These are phyloP conservation scores for Brachionichthys hirsutus DNA, from an alignment of 2,113 vertebrate species.

Conservation along the genomic window DNA sequence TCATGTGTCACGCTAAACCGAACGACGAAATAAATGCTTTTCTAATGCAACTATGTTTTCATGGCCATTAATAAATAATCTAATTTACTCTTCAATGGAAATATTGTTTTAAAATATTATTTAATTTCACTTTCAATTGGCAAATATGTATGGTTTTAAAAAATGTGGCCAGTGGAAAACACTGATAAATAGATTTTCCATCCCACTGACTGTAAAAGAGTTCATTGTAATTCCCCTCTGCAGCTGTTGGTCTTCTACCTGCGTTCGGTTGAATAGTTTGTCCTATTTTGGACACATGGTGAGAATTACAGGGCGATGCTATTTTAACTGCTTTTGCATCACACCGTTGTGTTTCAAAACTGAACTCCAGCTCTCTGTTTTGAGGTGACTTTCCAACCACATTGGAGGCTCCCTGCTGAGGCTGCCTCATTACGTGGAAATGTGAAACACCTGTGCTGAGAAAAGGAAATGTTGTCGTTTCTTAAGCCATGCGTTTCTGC, in stretches of 20 bases:
- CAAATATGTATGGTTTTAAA: background rate
- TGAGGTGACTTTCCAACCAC: slow-evolving; percentile 47
- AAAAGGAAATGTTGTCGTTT: slow-evolving; percentile 7
- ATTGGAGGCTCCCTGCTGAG: slow-evolving; percentile 45
- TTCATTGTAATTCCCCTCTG: slow-evolving; percentile 1
- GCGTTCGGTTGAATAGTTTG: background rate
- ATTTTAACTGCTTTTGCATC: slow-evolving; percentile 34
- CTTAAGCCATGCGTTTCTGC: slow-evolving; percentile 6
- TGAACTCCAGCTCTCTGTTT: slow-evolving; percentile 22
- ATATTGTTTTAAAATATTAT: too few species aligned
- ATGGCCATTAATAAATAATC: too few species aligned
- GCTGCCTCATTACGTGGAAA: slow-evolving; percentile 57
- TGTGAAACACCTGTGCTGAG: slow-evolving; percentile 58
- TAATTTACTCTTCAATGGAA: too few species aligned
- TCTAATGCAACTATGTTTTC: too few species aligned
- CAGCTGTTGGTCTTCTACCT: slow-evolving; percentile 4
- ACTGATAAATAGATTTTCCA: background rate
- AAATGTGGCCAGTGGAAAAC: too few species aligned
- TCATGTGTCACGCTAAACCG: background rate
- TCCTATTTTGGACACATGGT: slow-evolving; percentile 27
- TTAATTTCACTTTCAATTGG: too few species aligned
- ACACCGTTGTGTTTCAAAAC: slow-evolving; percentile 45
- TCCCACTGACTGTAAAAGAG: background rate
- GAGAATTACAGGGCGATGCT: slow-evolving; percentile 16
- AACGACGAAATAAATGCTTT: too few species aligned